Percentiles rank a stretch among this genome's conserved stretches.
Conservation (phyloP, 1,140 invertebrate genomes). For the Atta texana region DNA sequence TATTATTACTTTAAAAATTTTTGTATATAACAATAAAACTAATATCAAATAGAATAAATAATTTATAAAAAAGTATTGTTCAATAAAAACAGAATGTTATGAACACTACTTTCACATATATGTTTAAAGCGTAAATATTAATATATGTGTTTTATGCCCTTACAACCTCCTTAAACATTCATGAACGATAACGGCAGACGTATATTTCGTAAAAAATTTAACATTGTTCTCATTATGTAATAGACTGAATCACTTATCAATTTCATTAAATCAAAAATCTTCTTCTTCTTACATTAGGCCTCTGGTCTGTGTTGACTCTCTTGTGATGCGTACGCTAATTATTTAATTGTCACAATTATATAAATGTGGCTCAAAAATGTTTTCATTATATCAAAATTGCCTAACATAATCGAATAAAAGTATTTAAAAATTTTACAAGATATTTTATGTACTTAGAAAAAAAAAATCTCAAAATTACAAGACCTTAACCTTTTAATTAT, state of each 20-base stretch:
- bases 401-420: neutral
- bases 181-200: constrained; percentile 52
- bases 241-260: neutral
- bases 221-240: neutral
- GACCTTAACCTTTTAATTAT: neutral
- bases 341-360: neutral
- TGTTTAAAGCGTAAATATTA: no score
- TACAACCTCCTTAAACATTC: neutral
- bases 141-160: no score
- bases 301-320: no score
- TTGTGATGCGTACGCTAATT: no score
- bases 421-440: neutral
- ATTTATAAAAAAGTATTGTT: no score
- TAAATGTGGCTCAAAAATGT: neutral
- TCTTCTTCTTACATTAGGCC: no score
- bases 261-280: no score
- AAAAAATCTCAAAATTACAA: neutral
- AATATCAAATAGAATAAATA: no score
- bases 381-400: neutral
- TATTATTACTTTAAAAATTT: no score
- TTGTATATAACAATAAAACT: no score
- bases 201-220: neutral
- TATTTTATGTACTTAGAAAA: neutral
- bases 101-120: no score
- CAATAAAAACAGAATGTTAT: no score